Evolutionary conservation across 2,113 vertebrate species (phyloP).

Genomic region (Brienomyrus longianalis): DNA sequence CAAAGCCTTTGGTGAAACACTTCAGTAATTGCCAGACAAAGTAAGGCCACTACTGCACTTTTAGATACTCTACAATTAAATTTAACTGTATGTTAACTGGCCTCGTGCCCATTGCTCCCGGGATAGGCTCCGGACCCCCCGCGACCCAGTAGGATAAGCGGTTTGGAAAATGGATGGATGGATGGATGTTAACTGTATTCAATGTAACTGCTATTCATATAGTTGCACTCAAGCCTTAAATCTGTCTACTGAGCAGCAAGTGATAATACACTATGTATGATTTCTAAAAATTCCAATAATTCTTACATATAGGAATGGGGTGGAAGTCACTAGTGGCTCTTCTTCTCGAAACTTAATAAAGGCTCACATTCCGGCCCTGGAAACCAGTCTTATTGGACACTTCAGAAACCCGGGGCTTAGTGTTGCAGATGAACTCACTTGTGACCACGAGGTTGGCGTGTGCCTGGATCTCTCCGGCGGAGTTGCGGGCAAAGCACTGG

Average conservation of each 20-base stretch:
- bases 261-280: neutral
- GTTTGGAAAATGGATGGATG: too few species aligned
- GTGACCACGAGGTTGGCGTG: constrained; percentile 81
- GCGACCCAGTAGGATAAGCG: too few species aligned
- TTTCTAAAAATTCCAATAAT: neutral
- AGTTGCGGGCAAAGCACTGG: constrained; percentile 83
- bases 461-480: constrained; percentile 74
- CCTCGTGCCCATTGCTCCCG: too few species aligned
- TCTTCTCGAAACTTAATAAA: neutral
- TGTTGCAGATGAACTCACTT: constrained; percentile 65
- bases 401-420: neutral
- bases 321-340: neutral
- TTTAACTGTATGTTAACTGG: constrained; percentile 14
- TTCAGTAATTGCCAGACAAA: constrained; percentile 5
- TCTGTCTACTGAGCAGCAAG: neutral
- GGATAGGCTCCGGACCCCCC: too few species aligned
- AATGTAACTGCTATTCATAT: neutral
- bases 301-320: neutral
- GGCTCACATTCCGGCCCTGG: neutral
- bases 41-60: neutral
- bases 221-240: neutral
- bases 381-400: neutral
- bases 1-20: neutral
- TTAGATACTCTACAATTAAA: neutral
- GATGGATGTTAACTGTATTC: neutral